Evolutionary conservation across 2,797 vertebrate genomes (phyloP), one percentile per base, ranked within the genome.

Genomic region (Gastrophryne carolinensis): DNA sequence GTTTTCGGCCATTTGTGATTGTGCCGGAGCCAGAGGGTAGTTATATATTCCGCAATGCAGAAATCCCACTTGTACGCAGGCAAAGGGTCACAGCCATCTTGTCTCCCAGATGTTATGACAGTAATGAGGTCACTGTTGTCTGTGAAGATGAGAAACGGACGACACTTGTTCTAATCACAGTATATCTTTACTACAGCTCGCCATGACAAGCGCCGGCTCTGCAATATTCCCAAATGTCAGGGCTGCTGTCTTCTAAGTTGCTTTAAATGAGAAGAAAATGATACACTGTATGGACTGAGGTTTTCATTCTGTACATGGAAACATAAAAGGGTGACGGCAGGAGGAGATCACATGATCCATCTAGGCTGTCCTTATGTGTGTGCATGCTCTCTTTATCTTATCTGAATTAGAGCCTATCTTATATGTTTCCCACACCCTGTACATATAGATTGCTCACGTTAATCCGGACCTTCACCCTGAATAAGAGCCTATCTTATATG

Each of bases 101-200:
- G 54, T 75, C 54, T 32, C 30, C 53, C 34, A 35, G 19, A 68
- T 61, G 64, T 50, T 75, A 39, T 75, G 73, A 68, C 73, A 68
- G 64, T 75, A 75, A 75, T 75, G 73, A 75, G 73, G 41, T 75
- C 66, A 39, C 56, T 35, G 41, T 67, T 60, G 37, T 58, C 64
- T 53, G 41, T 35, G 54, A 29, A 29, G 63, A 67, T 61, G 26
- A 50, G 44, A 15, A 68, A 49, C 23, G 13, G 63, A 39, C 37
- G 41, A 75, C 41, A 68, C 13, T 37, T 37, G 32, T 27, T 73
- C 13, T 62, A 62, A 76, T 69, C 73, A 62, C 24, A 9, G 44
- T 23, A 52, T 54, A 68, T 27, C 53, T 62, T 52, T 35, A 72
- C 19, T 41, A 26, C 3, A 69, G 29, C 17, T 35, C 12, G 12